A percentile compares a stretch with the other conserved stretches of the same genome.
phyloP scores from a whole-genome alignment of 2,888 invertebrate genomes.

The Epicampocera succincta region DNA sequence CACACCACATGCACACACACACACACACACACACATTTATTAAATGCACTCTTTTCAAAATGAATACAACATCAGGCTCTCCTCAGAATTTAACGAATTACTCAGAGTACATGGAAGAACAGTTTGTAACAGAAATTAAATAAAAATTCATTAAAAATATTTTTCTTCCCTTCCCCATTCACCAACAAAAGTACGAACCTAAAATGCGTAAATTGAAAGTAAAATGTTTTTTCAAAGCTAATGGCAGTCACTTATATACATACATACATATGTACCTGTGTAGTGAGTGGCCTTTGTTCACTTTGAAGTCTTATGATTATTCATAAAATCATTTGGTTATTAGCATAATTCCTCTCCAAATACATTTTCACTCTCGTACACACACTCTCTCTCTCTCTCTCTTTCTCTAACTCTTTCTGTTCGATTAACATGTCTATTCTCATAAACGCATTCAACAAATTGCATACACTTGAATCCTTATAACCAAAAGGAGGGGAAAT shows the following conservation, averaged over 20 bases:
- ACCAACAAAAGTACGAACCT: neutral
- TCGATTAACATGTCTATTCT: neutral
- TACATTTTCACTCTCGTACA: no score
- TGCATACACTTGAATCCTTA: constrained; percentile 13
- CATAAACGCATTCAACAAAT: neutral
- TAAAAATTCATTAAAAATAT: neutral
- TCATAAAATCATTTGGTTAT: constrained; percentile 5
- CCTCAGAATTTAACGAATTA: constrained; percentile 18
- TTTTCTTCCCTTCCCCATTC: neutral
- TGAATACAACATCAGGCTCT: constrained; percentile 15
- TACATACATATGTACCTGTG: neutral
- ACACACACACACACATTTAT: constrained; percentile 9
- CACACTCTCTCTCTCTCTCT: constrained; percentile 22
- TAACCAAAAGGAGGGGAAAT: constrained; percentile 69
- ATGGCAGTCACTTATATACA: constrained; percentile 3
- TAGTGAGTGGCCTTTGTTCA: constrained; percentile 13
- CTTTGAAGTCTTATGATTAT: constrained; percentile 22
- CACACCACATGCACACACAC: neutral
- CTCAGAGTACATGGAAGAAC: constrained; percentile 49
- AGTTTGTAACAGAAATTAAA: neutral
- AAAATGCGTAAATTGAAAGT: constrained; percentile 1
- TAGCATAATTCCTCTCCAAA: neutral
- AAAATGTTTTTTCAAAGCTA: constrained; percentile 37
- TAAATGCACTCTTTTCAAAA: constrained; percentile 10
- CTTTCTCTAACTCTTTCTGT: neutral